Evolutionary conservation across 2,113 vertebrate species (phyloP).

Genomic region (Tringa solitaria): DNA sequence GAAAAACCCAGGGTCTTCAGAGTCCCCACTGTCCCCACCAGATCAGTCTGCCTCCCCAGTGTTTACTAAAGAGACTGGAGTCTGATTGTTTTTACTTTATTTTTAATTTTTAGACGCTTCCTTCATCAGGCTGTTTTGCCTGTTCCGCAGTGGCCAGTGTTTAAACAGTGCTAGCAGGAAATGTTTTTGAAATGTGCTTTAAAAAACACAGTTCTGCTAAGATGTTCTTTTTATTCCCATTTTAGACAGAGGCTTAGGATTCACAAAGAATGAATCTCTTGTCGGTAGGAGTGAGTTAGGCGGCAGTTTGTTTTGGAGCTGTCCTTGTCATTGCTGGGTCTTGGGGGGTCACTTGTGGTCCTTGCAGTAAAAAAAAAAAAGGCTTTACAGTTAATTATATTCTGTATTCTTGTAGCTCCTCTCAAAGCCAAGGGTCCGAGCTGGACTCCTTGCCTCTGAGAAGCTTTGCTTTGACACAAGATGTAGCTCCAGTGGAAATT

Average conservation of each 20-base stretch:
- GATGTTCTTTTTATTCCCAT: slow-evolving; percentile 34
- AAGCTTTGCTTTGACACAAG: neutral
- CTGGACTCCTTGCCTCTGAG: neutral
- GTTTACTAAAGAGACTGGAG: slow-evolving; percentile 42
- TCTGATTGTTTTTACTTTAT: slow-evolving; percentile 35
- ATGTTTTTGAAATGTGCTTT: slow-evolving; percentile 39
- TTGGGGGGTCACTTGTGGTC: neutral
- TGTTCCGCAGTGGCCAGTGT: slow-evolving; percentile 11
- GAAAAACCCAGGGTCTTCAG: slow-evolving; percentile 22
- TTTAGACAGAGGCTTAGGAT: slow-evolving; percentile 28
- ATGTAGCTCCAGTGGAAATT: slow-evolving; percentile 34
- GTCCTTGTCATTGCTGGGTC: neutral
- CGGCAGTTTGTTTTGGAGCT: slow-evolving; percentile 3
- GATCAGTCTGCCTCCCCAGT: neutral
- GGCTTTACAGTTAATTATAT: neutral
- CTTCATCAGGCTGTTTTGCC: slow-evolving; percentile 33
- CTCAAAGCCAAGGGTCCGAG: neutral
- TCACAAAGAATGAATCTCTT: slow-evolving; percentile 47
- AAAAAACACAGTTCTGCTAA: slow-evolving; percentile 37
- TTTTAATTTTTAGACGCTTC: slow-evolving; percentile 14
- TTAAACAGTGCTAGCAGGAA: slow-evolving; percentile 51
- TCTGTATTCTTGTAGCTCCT: neutral
- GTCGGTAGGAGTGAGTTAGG: neutral
- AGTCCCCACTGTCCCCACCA: neutral
- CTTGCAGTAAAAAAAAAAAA: neutral